Evolutionary conservation across 64 coral and sea anemone genomes (phyloP), one percentile per base, ranked within the genome.

Genomic region (Actinia equina): DNA sequence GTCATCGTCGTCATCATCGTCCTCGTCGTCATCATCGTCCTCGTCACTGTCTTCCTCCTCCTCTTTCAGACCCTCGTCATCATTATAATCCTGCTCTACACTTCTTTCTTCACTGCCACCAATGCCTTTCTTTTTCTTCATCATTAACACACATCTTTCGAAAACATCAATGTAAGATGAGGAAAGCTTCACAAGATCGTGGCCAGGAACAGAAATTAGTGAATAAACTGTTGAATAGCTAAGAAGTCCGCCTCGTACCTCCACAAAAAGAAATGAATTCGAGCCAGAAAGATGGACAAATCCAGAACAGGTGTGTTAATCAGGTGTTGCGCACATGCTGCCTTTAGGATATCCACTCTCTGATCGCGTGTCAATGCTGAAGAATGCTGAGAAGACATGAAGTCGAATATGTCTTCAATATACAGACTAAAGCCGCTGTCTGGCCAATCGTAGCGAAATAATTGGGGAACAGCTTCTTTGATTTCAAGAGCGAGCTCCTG

Each of bases 81-180:
- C 78, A 18, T 37, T 14, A 18, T 49, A 7, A 51, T 81, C 41
- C 19, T 44, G 0, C 8, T 81, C 78, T 37, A 10, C 44, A 1
- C 17, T n/a, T 0, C 18, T 49, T 22, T 81, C 78, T 3, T 45
- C 43, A 30, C 27, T 17, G 52, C 52, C 44, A 81, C 44, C 78
- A 49, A 3, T 13, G 17, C 3, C 22, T 14, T 81, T 49, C 17
- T 52, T 37, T 49, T 51, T n/a, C 7, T 81, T 44, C 22, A 52
- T 81, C 78, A 81, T 52, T 49, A 17, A 81, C 6, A 81, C 17
- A 79, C 27, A 49, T 81, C 43, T 81, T 71, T 88, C 88, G 83
- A 97, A 97, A 67, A 85, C 80, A 4, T 14, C 77, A 87, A 53
- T 86, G 13, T 52, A 81, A 44, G 42, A 49, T 22, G 17, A 37